A percentile compares a stretch with the other conserved stretches of the same genome.
These are phyloP conservation scores for Pachycephus smyrnensis DNA, from an alignment of 2,888 invertebrate species.

Conservation along the genomic window DNA sequence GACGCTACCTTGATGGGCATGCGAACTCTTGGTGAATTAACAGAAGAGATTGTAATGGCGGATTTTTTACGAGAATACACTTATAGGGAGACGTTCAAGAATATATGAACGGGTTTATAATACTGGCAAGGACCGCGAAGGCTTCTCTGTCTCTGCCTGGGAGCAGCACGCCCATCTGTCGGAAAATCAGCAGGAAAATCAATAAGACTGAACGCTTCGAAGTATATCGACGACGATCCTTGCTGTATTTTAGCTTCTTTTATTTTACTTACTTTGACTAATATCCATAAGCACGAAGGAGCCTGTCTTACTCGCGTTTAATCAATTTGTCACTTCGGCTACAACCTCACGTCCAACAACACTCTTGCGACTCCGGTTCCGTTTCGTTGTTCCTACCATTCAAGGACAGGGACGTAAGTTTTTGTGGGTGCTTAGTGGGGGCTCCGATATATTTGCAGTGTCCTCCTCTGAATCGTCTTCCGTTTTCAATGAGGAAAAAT, in stretches of 20 bases:
- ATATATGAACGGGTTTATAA: background rate
- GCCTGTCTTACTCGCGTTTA: conserved; percentile 35
- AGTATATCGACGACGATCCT: background rate
- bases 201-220: conserved; percentile 38
- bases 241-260: background rate
- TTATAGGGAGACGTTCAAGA: background rate
- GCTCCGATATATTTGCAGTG: background rate
- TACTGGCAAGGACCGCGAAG: background rate
- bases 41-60: background rate
- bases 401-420: conserved; percentile 16
- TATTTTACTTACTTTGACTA: conserved; percentile 48
- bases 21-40: background rate
- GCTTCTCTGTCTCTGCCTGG: conserved; percentile 8
- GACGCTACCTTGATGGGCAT: background rate
- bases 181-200: conserved; percentile 47
- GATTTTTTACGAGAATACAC: background rate
- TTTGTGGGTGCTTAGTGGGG: background rate
- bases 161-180: conserved; percentile 56
- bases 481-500: background rate
- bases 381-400: conserved; percentile 38
- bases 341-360: conserved; percentile 57
- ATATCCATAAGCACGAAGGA: conserved; percentile 48
- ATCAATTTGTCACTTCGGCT: conserved; percentile 58
- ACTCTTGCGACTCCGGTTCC: conserved; percentile 50
- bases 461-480: background rate